Evolutionary conservation across 2,113 vertebrate species (phyloP).

Genomic region (Microcebus lehilahytsara): DNA sequence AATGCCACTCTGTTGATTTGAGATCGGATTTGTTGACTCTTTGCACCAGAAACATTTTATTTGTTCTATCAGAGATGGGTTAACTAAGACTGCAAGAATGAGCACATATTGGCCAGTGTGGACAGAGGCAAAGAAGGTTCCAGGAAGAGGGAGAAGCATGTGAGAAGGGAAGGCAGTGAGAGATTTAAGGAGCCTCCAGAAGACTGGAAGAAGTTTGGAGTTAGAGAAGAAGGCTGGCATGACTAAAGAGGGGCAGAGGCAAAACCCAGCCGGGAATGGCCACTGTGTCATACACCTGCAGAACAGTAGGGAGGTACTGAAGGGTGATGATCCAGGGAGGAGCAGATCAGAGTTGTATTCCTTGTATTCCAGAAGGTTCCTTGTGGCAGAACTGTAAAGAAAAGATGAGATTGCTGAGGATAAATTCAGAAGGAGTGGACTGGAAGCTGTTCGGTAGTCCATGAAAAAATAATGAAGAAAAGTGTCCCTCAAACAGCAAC

Average conservation of each 20-base stretch:
- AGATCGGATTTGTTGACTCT: neutral
- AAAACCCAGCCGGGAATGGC: neutral
- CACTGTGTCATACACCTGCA: neutral
- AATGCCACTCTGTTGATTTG: neutral
- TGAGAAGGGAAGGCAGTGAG: neutral
- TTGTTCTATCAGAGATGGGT: neutral
- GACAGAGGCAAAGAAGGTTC: neutral
- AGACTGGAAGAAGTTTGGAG: neutral
- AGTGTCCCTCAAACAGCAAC: neutral
- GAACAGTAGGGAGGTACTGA: neutral
- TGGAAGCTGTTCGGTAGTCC: neutral
- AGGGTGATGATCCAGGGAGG: neutral
- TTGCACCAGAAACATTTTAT: neutral
- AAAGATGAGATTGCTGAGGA: neutral
- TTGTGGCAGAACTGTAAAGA: neutral
- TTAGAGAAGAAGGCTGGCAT: neutral
- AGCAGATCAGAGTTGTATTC: neutral
- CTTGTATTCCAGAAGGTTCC: neutral
- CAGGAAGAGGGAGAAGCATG: neutral
- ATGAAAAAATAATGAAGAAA: neutral
- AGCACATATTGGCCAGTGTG: neutral
- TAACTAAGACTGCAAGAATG: neutral
- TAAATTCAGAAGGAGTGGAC: neutral
- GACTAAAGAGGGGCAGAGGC: neutral
- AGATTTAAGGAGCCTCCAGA: neutral